Evolutionary conservation across 2,888 invertebrate genomes (phyloP).

Genomic region (Blastobasis lacticolella): DNA sequence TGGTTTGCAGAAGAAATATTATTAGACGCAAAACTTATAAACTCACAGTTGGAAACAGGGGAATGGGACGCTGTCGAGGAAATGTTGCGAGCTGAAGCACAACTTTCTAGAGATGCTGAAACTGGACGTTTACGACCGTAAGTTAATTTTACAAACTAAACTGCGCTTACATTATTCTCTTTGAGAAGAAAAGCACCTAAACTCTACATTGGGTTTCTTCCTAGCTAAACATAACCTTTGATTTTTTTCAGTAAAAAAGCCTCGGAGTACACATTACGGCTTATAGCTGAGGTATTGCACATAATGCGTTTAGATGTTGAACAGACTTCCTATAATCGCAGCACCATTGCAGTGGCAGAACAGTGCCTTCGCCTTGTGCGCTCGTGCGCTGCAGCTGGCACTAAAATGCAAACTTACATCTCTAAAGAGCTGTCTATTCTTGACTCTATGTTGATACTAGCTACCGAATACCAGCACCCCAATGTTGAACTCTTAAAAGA

Average conservation of each 20-base stretch:
- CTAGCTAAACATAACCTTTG: background rate
- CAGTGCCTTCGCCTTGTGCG: constrained; percentile 69
- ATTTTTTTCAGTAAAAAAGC: constrained; percentile 62
- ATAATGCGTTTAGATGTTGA: constrained; percentile 67
- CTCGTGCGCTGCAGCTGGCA: constrained; percentile 69
- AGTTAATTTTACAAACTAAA: constrained; percentile 15
- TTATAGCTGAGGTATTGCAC: constrained; percentile 67
- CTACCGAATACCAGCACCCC: constrained; percentile 61
- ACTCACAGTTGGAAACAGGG: constrained; percentile 65
- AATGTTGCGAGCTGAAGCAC: constrained; percentile 68
- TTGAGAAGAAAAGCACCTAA: too few species aligned
- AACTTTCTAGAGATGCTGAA: constrained; percentile 63
- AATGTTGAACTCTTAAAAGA: constrained; percentile 58
- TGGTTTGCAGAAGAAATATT: constrained; percentile 71
- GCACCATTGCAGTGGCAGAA: constrained; percentile 65
- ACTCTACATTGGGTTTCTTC: too few species aligned
- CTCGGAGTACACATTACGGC: constrained; percentile 63
- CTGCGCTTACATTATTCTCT: background rate
- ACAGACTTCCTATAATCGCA: constrained; percentile 62
- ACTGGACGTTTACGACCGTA: constrained; percentile 68
- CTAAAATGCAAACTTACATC: constrained; percentile 69
- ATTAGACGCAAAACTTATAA: constrained; percentile 66
- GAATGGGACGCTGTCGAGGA: constrained; percentile 71
- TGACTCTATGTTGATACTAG: constrained; percentile 62
- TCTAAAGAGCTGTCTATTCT: constrained; percentile 66